Percentiles rank a stretch among this genome's conserved stretches.
Evolutionary conservation across 2,113 vertebrate genomes (phyloP).

Genomic region (Hemibagrus wyckioides): DNA sequence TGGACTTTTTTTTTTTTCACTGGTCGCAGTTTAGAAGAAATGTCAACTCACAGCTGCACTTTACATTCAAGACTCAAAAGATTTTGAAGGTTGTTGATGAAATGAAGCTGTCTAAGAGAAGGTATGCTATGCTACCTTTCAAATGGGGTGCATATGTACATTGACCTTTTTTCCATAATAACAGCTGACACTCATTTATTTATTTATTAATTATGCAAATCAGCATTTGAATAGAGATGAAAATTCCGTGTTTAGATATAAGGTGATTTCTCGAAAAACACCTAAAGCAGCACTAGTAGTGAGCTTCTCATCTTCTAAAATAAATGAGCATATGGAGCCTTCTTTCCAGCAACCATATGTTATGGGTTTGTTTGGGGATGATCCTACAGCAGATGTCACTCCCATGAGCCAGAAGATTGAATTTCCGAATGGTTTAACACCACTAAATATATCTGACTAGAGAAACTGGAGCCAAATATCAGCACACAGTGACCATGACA

Average conservation of each 20-base stretch:
- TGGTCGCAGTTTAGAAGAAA: not conserved
- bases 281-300: not conserved
- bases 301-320: not conserved
- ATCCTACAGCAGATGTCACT: slow-evolving; percentile 30
- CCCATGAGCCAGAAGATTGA: slow-evolving; percentile 43
- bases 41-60: not conserved
- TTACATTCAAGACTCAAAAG: not conserved
- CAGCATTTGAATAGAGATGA: not conserved
- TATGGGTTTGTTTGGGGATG: not conserved
- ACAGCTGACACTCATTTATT: not conserved
- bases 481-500: slow-evolving; percentile 11
- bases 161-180: not conserved
- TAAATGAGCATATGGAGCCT: not conserved
- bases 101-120: not conserved
- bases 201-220: not conserved
- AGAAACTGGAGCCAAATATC: slow-evolving; percentile 33
- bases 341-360: slow-evolving; percentile 13
- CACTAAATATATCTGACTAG: slow-evolving; percentile 52
- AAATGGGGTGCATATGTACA: too few relatives aligned
- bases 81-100: not conserved
- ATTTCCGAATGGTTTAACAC: slow-evolving; percentile 54
- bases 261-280: not conserved
- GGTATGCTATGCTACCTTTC: not conserved
- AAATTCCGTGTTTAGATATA: not conserved
- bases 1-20: slow-evolving; percentile 6